Conservation (phyloP, 2,797 vertebrate species). For the Enteromius treurensis region DNA sequence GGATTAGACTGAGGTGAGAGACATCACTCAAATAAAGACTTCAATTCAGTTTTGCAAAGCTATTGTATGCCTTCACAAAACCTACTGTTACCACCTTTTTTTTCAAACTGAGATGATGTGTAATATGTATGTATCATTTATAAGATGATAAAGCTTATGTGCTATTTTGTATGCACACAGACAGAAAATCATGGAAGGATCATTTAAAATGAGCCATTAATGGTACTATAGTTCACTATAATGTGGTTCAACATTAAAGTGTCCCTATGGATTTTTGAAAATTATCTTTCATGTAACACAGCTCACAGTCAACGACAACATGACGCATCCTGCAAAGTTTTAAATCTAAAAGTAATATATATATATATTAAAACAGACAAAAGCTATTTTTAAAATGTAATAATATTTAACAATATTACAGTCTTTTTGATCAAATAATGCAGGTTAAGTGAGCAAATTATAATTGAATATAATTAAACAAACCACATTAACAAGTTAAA, state of each 20-base stretch:
- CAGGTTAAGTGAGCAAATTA: neutral
- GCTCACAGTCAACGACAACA: too few species aligned
- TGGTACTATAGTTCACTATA: neutral
- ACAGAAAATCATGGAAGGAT: neutral
- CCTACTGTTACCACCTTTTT: neutral
- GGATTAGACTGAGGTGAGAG: slow-evolving; percentile 1
- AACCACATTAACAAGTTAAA: neutral
- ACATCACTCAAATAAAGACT: neutral
- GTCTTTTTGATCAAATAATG: neutral
- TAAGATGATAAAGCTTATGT: neutral
- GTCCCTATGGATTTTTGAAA: too few species aligned
- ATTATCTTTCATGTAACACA: too few species aligned
- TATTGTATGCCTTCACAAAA: neutral
- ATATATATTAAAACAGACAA: neutral
- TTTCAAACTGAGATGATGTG: neutral
- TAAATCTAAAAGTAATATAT: too few species aligned
- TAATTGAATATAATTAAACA: neutral
- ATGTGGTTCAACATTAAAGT: neutral
- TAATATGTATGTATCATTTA: neutral
- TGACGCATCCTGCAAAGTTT: too few species aligned
- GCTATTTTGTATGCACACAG: neutral
- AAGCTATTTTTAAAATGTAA: neutral
- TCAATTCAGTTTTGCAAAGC: neutral
- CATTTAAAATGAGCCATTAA: neutral
- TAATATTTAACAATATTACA: neutral